A percentile compares a stretch with the other conserved stretches of the same genome.
These are phyloP conservation scores for Zenarchopterus dispar DNA, from an alignment of 2,797 vertebrate species.

Conservation along the genomic window DNA sequence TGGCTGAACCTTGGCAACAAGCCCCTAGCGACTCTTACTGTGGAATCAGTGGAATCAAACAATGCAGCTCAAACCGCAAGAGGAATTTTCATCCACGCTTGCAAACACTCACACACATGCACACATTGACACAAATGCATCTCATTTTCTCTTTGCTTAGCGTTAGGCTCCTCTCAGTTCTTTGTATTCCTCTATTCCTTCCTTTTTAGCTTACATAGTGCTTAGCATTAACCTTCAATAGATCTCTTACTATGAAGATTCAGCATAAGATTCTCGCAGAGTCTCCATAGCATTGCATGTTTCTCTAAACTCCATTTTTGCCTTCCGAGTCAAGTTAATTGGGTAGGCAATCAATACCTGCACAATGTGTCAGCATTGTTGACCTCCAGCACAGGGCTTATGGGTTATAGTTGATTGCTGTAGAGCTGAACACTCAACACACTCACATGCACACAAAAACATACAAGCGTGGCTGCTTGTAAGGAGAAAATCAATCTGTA, in stretches of 20 bases:
- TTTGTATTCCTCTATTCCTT: background rate
- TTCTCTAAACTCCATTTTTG: conserved; percentile 17
- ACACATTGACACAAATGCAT: conserved; percentile 57
- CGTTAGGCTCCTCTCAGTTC: conserved; percentile 5
- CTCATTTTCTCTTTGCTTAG: conserved; percentile 42
- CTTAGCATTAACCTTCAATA: conserved; percentile 9
- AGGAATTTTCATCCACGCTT: conserved; percentile 63
- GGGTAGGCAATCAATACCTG: conserved; percentile 48
- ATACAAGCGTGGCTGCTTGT: conserved; percentile 25
- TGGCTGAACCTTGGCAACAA: conserved; percentile 80
- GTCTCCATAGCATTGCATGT: conserved; percentile 6
- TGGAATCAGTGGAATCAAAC: conserved; percentile 82
- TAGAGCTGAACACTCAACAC: conserved; percentile 35
- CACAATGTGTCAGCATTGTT: conserved; percentile 41
- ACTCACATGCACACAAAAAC: conserved; percentile 15
- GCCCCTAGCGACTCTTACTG: conserved; percentile 82
- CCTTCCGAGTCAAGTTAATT: conserved; percentile 28
- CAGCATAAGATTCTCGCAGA: conserved; percentile 14
- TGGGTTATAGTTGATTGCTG: conserved; percentile 53
- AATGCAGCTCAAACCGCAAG: conserved; percentile 77
- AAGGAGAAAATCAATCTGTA: conserved; percentile 56
- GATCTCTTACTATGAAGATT: conserved; percentile 6
- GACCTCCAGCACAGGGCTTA: conserved; percentile 50
- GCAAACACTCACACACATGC: conserved; percentile 40
- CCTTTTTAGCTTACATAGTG: conserved; percentile 2